Evolutionary conservation across 2,797 vertebrate genomes (phyloP), one percentile per base, ranked within the genome.

Genomic region (Tadarida brasiliensis): DNA sequence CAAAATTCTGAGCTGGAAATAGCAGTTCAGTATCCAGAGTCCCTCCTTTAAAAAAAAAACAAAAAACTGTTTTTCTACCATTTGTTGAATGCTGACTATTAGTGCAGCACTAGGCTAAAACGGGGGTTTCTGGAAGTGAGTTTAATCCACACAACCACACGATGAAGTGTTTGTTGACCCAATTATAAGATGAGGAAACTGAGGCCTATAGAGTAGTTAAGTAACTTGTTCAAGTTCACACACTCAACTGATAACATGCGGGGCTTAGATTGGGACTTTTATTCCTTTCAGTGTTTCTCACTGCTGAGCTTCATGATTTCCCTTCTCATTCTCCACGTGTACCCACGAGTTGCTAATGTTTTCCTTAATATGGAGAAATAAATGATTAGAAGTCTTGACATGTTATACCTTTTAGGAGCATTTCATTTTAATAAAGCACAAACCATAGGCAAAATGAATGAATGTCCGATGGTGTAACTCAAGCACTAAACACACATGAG

Each of bases 1-100:
- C 74, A 87, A 87, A 90, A 49, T 90, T 92, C 30, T 87, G 47
- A 93, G 30, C 33, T 90, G 54, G 19, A 70, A 65, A 20, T 65
- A 68, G 70, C 19, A 51, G 11, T 59, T 87, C 35, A 33, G 30
- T 54, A 57, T 74, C 74, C 16, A 30, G 30, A 63, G 63, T 82
- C 63, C 19, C 16, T 24, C 3, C 20, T 11, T 6, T 24, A 7
- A 9, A 33, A 35, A 24, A 65, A 84, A n/a, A 10, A 9, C 76
- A 24, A 65, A 84, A n/a, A 10, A 9, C 76, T 71, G 90, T 74
- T 93, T 73, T 22, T 63, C 26, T 94, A 47, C 8, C 10, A 71
- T 76, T 77, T 63, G 9, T 78, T 91, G 12, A 83, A 90, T 68
- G 15, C 51, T 73, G 9, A 47, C 28, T 59, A 16, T 56, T 73